Percentiles rank a stretch among this genome's conserved stretches.
Evolutionary conservation across 2,797 vertebrate genomes (phyloP).

Genomic region (Sus cebifrons): DNA sequence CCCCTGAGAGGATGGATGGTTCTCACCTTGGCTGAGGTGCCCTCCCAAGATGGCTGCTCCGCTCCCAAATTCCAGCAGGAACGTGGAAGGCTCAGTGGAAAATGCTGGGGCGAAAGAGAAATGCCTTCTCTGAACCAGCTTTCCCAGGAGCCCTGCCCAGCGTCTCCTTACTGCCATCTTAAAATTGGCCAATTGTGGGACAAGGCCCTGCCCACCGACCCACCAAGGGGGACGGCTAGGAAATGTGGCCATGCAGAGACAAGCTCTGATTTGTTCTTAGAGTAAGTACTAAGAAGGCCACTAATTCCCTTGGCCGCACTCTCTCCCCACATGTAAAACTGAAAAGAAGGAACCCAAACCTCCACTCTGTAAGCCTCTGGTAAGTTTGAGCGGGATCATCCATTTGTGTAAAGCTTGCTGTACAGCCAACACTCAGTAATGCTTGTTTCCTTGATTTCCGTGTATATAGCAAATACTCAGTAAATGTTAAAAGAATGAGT

Average conservation of each 20-base stretch:
- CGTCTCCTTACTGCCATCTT: not conserved
- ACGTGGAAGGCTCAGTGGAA: not conserved
- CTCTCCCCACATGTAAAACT: not conserved
- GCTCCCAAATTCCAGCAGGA: not conserved
- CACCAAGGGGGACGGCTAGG: not conserved
- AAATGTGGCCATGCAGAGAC: not conserved
- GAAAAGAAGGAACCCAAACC: not conserved
- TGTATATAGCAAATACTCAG: not conserved
- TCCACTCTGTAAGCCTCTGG: too few species aligned
- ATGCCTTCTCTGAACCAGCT: not conserved
- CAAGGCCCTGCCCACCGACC: fast-evolving
- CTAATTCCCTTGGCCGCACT: not conserved
- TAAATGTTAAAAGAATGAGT: not conserved
- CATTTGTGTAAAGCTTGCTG: not conserved
- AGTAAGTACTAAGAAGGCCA: not conserved
- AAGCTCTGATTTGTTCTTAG: not conserved
- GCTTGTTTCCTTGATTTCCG: not conserved
- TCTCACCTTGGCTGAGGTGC: not conserved
- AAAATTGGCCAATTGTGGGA: not conserved
- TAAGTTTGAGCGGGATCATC: not conserved
- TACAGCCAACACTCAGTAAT: not conserved
- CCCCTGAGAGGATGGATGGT: not conserved
- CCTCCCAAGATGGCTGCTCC: too few species aligned
- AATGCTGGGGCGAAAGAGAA: not conserved
- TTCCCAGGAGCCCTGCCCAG: not conserved